phyloP scores from a whole-genome alignment of 1,140 invertebrate species.

The Streblospio benedicti region DNA sequence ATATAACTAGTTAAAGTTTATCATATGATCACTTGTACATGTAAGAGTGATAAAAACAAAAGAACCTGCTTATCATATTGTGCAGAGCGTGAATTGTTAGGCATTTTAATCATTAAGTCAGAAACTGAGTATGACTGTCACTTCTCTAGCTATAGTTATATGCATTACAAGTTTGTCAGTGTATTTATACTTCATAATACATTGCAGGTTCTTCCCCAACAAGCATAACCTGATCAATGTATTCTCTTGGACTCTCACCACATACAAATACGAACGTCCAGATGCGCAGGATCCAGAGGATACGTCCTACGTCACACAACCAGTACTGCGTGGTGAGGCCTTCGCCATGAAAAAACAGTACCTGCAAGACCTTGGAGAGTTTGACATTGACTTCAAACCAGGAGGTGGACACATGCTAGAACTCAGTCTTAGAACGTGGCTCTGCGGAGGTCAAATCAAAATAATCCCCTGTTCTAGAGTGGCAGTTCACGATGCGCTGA shows the following conservation, averaged over 20 bases:
- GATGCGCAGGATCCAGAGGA: background rate
- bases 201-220: constrained; percentile 11
- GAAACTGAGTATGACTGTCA: too few relatives aligned
- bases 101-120: too few relatives aligned
- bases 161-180: background rate
- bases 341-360: constrained; percentile 13
- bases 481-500: constrained; percentile 13
- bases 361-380: constrained; percentile 9
- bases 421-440: constrained; percentile 12
- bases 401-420: constrained; percentile 14
- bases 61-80: too few relatives aligned
- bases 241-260: constrained; percentile 14
- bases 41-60: too few relatives aligned
- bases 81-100: too few relatives aligned
- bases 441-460: constrained; percentile 14
- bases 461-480: constrained; percentile 14
- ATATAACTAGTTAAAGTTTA: too few relatives aligned
- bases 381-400: constrained; percentile 3
- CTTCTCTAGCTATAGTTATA: too few relatives aligned
- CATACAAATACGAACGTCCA: constrained; percentile 6
- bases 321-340: constrained; percentile 15
- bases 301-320: too few relatives aligned
- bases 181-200: background rate
- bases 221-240: constrained; percentile 4
- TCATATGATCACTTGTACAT: too few relatives aligned